A percentile compares a stretch with the other conserved stretches of the same genome.
These are phyloP conservation scores for Dendrocincla fuliginosa DNA, from an alignment of 2,797 vertebrate species.

Conservation along the genomic window DNA sequence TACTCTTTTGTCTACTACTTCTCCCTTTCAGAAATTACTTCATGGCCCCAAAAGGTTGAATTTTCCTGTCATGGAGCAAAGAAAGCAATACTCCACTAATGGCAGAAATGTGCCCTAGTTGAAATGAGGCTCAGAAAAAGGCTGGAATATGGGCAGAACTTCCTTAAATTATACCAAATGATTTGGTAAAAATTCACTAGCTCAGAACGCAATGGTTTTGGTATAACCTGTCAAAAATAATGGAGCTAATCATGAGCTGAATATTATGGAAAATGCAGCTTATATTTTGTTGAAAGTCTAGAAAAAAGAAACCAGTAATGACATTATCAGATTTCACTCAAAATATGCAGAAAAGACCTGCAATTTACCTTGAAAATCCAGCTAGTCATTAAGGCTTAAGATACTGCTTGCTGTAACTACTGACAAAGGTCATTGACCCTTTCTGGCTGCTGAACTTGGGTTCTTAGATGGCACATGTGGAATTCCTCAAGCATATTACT, in stretches of 20 bases:
- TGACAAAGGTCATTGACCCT: rapidly evolving
- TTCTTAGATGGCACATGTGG: background rate
- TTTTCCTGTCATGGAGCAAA: background rate
- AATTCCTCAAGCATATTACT: background rate
- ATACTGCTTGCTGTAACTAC: background rate
- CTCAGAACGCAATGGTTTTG: background rate
- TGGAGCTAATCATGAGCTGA: background rate
- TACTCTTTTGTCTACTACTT: background rate
- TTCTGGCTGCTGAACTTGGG: background rate
- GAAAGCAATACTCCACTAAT: background rate
- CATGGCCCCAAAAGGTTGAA: background rate
- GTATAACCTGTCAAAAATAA: background rate
- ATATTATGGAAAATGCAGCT: background rate
- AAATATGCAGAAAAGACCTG: background rate
- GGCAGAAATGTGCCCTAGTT: background rate
- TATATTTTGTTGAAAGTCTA: background rate
- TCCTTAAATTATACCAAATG: background rate
- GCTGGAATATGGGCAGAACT: background rate
- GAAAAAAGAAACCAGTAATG: background rate
- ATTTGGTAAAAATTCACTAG: background rate
- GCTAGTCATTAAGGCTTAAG: background rate
- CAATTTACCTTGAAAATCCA: background rate
- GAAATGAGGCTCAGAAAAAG: background rate
- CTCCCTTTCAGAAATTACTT: background rate
- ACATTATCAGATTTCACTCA: background rate